Evolutionary conservation across 2,888 invertebrate species (phyloP).

Genomic region (Drosophila suboccidentalis): DNA sequence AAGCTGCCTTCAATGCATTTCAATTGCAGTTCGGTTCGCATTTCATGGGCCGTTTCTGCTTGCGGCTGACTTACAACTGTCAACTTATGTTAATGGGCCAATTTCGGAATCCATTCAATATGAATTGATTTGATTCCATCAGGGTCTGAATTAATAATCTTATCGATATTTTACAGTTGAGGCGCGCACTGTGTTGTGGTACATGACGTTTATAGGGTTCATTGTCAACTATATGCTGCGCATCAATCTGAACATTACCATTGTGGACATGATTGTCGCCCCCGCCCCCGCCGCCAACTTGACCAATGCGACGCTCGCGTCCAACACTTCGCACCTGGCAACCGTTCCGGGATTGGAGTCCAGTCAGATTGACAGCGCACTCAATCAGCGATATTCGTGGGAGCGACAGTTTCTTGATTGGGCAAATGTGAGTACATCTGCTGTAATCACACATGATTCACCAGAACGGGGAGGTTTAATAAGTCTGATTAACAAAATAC

Average conservation of each 20-base stretch:
- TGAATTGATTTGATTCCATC: constrained; percentile 1
- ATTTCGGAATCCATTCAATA: background rate
- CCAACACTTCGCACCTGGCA: constrained; percentile 18
- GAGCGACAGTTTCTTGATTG: constrained; percentile 74
- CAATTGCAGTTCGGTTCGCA: constrained; percentile 31
- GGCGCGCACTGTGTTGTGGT: constrained; percentile 87
- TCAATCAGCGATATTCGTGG: constrained; percentile 58
- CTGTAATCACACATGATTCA: constrained; percentile 1
- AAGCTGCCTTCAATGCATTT: constrained; percentile 46
- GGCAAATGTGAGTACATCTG: constrained; percentile 67
- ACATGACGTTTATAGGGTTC: constrained; percentile 88
- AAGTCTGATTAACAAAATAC: background rate
- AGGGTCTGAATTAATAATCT: background rate
- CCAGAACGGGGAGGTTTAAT: background rate
- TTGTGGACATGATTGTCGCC: constrained; percentile 88
- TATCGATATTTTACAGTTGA: constrained; percentile 67
- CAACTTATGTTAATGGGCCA: background rate
- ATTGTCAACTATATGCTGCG: constrained; percentile 90
- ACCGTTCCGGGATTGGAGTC: constrained; percentile 3
- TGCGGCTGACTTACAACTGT: constrained; percentile 6
- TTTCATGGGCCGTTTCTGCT: constrained; percentile 40
- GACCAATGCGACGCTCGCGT: background rate
- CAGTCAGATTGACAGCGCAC: constrained; percentile 21
- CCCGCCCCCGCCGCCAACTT: constrained; percentile 17
- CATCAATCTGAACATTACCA: constrained; percentile 89